Conservation (phyloP, 2,113 vertebrate genomes). For the Apaloderma vittatum region DNA sequence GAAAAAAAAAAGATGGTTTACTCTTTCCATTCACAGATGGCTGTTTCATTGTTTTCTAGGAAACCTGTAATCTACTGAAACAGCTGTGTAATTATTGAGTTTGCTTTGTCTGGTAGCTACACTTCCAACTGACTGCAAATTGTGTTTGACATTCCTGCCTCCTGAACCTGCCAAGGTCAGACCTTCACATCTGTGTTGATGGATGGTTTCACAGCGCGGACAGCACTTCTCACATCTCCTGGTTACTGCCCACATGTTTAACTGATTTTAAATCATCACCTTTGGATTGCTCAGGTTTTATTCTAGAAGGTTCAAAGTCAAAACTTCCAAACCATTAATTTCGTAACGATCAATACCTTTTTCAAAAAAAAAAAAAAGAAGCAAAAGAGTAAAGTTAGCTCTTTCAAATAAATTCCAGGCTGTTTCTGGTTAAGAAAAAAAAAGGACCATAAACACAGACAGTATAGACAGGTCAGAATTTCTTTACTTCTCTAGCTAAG, state of each 20-base stretch:
- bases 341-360: neutral
- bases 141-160: neutral
- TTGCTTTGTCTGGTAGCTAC: slow-evolving; percentile 16
- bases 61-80: slow-evolving; percentile 6
- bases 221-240: neutral
- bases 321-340: neutral
- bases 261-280: slow-evolving; percentile 1
- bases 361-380: neutral
- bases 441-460: neutral
- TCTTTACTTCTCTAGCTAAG: neutral
- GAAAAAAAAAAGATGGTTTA: neutral
- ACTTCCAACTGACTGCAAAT: slow-evolving; percentile 6
- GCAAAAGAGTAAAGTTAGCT: neutral
- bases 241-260: neutral
- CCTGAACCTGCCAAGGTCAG: slow-evolving; percentile 31
- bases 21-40: neutral
- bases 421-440: neutral
- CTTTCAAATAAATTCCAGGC: neutral
- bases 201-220: slow-evolving; percentile 3
- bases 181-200: neutral
- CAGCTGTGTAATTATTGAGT: neutral
- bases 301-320: neutral
- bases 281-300: slow-evolving; percentile 9
- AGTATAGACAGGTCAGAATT: neutral
- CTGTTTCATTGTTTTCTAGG: neutral